Percentiles rank a stretch among this genome's conserved stretches.
Conservation (phyloP, 2,113 vertebrate species). For the Manacus vitellinus region DNA sequence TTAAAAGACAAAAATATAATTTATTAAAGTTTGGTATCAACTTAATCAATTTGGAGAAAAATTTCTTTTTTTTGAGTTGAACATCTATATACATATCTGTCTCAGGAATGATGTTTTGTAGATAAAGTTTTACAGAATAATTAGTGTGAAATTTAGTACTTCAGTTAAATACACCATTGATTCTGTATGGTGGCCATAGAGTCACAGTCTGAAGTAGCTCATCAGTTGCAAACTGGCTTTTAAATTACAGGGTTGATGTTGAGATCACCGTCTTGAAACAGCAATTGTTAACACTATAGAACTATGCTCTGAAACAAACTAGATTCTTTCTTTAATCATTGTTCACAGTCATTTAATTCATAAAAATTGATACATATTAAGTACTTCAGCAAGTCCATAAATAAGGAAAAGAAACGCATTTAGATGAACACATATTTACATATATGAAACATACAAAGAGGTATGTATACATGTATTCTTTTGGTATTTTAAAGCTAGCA, state of each 20-base stretch:
- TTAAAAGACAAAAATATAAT: not conserved
- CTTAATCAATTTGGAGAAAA: not conserved
- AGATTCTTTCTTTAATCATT: not conserved
- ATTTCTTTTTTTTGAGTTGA: not conserved
- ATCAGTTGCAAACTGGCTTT: not conserved
- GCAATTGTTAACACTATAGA: not conserved
- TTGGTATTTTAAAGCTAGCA: not conserved
- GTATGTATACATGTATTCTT: not conserved
- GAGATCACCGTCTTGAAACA: not conserved
- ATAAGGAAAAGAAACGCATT: not conserved
- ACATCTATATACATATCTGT: not conserved
- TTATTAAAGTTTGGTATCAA: not conserved
- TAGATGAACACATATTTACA: not conserved
- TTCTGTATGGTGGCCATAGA: not conserved
- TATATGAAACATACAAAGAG: not conserved
- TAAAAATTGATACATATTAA: not conserved
- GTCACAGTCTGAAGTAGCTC: not conserved
- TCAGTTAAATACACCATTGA: not conserved
- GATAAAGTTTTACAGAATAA: not conserved
- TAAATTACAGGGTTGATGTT: not conserved
- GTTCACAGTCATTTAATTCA: not conserved
- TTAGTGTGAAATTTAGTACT: not conserved
- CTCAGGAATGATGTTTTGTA: not conserved
- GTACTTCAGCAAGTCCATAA: not conserved
- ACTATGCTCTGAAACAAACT: not conserved